Conservation (phyloP, 2,113 vertebrate genomes). For the Nannobrachium achirus region DNA sequence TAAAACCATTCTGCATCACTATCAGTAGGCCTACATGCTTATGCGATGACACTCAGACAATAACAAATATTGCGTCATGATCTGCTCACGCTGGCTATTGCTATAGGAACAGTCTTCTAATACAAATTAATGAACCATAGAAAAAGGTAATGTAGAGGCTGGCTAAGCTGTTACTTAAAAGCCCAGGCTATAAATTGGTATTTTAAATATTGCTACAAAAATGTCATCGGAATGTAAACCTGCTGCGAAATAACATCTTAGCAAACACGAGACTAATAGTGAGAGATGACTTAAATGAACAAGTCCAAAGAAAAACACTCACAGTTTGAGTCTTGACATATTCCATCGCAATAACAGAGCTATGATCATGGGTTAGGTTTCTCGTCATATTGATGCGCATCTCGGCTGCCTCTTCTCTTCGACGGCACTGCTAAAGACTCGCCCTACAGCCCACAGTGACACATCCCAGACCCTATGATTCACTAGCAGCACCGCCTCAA, state of each 20-base stretch:
- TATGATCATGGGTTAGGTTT: constrained; percentile 12
- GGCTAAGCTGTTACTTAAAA: not conserved
- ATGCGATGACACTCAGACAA: constrained; percentile 39
- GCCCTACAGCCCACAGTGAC: constrained; percentile 74
- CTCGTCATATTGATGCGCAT: constrained; percentile 54
- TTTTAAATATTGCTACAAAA: not conserved
- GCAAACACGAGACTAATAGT: constrained; percentile 22
- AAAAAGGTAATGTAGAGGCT: not conserved
- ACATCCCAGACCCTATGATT: constrained; percentile 61
- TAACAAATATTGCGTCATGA: constrained; percentile 73
- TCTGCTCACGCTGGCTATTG: constrained; percentile 46
- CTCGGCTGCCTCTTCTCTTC: constrained; percentile 44
- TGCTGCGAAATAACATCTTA: constrained; percentile 23
- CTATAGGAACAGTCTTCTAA: constrained; percentile 8
- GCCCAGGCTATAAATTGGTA: not conserved
- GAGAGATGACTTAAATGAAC: not conserved
- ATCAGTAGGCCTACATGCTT: constrained; percentile 6
- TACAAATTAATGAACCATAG: not conserved
- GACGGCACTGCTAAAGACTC: constrained; percentile 73
- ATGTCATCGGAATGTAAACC: constrained; percentile 12
- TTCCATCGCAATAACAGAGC: constrained; percentile 46
- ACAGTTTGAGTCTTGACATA: constrained; percentile 5
- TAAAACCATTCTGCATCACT: not conserved
- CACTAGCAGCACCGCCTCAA: not conserved
- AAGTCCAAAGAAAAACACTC: constrained; percentile 6